Conservation (phyloP, 2,797 vertebrate species). For the Streptopelia turtur region DNA sequence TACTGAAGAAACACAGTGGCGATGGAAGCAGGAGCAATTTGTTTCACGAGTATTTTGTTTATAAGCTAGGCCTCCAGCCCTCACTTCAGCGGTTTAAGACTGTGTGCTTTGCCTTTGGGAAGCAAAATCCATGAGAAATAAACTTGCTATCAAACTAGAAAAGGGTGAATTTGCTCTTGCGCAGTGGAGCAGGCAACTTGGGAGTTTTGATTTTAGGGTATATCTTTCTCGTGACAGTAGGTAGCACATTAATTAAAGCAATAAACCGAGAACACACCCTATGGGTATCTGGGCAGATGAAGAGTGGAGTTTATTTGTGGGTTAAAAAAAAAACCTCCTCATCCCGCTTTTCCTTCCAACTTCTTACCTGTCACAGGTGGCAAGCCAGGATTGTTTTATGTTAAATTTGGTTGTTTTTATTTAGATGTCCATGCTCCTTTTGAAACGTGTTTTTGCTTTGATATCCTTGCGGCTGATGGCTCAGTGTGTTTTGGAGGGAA, state of each 20-base stretch:
- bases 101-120: background rate
- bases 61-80: background rate
- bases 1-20: background rate
- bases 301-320: constrained; percentile 16
- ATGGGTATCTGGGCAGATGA: background rate
- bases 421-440: background rate
- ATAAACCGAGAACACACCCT: background rate
- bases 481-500: background rate
- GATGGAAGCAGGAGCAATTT: constrained; percentile 16
- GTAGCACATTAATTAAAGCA: background rate
- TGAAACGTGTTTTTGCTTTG: background rate
- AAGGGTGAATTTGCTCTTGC: background rate
- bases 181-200: background rate
- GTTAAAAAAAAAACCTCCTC: background rate
- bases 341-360: background rate
- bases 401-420: background rate
- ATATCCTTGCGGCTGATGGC: background rate
- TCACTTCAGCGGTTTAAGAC: background rate
- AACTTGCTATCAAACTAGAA: background rate
- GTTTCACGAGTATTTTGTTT: background rate
- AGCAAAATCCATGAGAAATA: background rate
- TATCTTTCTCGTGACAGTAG: background rate
- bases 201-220: background rate
- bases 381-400: background rate
- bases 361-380: constrained; percentile 9